These are phyloP conservation scores for Leguminivora glycinivorella DNA, from an alignment of 1,140 invertebrate genomes.

Conservation along the genomic window DNA sequence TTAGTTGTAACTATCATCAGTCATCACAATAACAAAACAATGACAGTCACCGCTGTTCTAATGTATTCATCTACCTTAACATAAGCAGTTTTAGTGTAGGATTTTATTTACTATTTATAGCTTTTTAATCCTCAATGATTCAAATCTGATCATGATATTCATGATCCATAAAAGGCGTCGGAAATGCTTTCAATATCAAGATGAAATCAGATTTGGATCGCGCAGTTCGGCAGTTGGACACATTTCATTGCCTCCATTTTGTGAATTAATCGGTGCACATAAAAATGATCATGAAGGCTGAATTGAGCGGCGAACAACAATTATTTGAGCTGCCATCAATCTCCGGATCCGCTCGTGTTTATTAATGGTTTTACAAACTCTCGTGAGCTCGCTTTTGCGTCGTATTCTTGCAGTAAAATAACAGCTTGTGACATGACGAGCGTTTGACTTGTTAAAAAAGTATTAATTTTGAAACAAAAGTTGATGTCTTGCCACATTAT, in stretches of 20 bases:
- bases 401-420: not conserved
- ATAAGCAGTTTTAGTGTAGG: no score
- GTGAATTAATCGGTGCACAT: not conserved
- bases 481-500: no score
- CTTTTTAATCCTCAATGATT: not conserved
- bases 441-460: no score
- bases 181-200: not conserved
- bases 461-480: no score
- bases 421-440: not conserved
- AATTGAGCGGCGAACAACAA: not conserved
- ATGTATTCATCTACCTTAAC: no score
- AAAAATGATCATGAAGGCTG: not conserved
- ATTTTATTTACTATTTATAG: not conserved
- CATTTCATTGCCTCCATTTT: slow-evolving; percentile 1
- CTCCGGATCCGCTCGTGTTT: not conserved
- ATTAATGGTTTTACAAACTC: slow-evolving; percentile 6
- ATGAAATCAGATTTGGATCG: not conserved
- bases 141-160: not conserved
- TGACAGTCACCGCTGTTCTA: no score
- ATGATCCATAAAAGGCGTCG: not conserved
- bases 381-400: not conserved
- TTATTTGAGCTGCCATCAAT: not conserved
- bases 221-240: not conserved
- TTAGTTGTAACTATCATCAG: no score
- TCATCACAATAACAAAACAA: no score